Evolutionary conservation across 2,888 invertebrate genomes (phyloP), one percentile per base, ranked within the genome.

Genomic region (Stramonita haemastoma): DNA sequence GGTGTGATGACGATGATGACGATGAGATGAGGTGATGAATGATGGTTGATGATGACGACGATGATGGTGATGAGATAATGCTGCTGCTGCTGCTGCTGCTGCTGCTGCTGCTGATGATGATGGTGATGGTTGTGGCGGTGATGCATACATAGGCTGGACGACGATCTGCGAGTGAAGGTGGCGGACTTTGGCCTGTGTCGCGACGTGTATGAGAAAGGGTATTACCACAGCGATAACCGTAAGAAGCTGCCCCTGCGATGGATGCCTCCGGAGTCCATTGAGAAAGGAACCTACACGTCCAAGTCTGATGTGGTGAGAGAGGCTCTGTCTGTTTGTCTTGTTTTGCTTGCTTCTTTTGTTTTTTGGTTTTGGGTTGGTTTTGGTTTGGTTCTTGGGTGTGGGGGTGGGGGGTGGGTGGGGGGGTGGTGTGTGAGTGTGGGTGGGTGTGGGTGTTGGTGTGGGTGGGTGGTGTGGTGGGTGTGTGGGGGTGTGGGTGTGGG

Each of bases 121-220:
- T 60, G 60, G 60, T 60, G 60, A 60, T 60, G 60, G 17, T 60
- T 8, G 17, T 60, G 60, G 17, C 17, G 60, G 17, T 60, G 60
- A 60, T 60, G 26, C 5, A 0, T 29, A 32, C 32, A 29, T 91
- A 96, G 96, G 96, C 90, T 96, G 84, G 96, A 96, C 85, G 95
- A 95, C 32, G 91, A 94, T 19, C 94, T 96, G 90, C 92, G 94
- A 19, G 95, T 96, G 15, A 96, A 96, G 93, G 96, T 96, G n/a
- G 96, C 96, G 1, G 97, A 97, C 93, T 97, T 97, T 93, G 97
- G 97, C 22, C 93, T 97, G 89, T 96, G 96, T 0, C 95, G 97
- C 19, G 96, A 97, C 93, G 95, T 97, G 86, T 96, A 96, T 90
- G 96, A 96, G 90, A 95, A 96, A 89, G 96, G 96, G 90, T 96